phyloP scores from a whole-genome alignment of 2,888 invertebrate genomes.

The Steinernema scapterisci region DNA sequence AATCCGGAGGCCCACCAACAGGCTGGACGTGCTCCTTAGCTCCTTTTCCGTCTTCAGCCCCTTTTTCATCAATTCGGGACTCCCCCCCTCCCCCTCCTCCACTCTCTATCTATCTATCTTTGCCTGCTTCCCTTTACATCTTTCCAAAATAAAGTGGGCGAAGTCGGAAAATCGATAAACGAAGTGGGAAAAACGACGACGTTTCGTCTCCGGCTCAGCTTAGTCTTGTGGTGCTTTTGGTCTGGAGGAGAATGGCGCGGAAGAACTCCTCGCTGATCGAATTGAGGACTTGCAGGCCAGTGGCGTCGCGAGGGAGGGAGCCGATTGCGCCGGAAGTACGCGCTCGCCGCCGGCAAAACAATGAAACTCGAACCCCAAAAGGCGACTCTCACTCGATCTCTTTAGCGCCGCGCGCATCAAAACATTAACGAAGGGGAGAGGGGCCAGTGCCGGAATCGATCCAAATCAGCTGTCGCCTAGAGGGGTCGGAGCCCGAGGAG shows the following conservation, averaged over 20 bases:
- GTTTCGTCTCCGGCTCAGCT: conserved; percentile 29
- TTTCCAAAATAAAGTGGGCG: conserved; percentile 28
- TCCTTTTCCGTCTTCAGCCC: conserved; percentile 3
- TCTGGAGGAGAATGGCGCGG: neutral
- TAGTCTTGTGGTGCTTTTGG: conserved; percentile 16
- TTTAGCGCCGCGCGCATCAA: neutral
- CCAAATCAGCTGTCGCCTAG: neutral
- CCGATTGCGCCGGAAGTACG: too few species aligned
- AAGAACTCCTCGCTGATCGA: conserved; percentile 24
- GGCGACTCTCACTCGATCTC: conserved; percentile 15
- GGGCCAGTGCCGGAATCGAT: neutral
- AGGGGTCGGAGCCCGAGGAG: neutral
- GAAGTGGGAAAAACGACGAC: conserved; percentile 28
- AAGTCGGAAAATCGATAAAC: conserved; percentile 25
- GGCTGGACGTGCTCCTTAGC: neutral
- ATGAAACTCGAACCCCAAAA: conserved; percentile 9
- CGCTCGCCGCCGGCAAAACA: conserved; percentile 13
- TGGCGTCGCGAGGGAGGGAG: neutral
- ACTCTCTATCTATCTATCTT: conserved; percentile 6
- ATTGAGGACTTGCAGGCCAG: neutral
- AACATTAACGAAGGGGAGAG: conserved; percentile 11
- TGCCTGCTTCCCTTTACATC: conserved; percentile 20
- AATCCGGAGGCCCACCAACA: neutral
- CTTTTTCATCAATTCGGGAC: conserved; percentile 17
- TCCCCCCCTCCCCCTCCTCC: neutral